Base-by-base conservation (phyloP, 2,113 vertebrate genomes). In the Fregetta grallaria region DNA sequence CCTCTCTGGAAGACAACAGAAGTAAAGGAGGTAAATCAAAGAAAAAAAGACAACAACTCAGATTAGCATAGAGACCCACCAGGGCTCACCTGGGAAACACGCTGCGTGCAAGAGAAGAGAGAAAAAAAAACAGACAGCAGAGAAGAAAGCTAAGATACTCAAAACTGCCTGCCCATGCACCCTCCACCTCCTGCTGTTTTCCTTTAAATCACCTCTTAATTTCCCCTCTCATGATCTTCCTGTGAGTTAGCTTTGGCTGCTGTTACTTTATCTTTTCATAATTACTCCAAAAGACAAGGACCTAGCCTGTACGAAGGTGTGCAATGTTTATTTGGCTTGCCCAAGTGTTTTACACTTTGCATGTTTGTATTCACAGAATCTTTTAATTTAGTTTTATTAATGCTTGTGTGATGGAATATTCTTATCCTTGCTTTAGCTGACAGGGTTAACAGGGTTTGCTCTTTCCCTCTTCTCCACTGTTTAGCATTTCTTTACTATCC, bases 21-120 rank as follows among this genome's bases (percentile, higher is more conserved):
- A 92, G 79, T 50, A 65, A 84, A 94, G 38, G 44, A 94, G 14
- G 13, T 67, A 86, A 95, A 92, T 34, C 13, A 86, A 83, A 95
- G 26, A 56, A 55, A 71, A 71, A 40, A 63, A 75, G 21, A 78
- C 7, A 32, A 76, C 56, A 59, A 68, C 59, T 90, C 27, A 77
- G 86, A 65, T 74, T 36, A 90, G 82, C 72, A 84, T 4, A 73
- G 53, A 85, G 45, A 94, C 78, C 52, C 77, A 82, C 30, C 70
- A 90, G 68, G 74, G 82, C 78, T 96, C 92, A 92, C 81, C 79
- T 70, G 95, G 63, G 90, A 90, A 92, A 93, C 62, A 42, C 23
- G 85, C 77, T 86, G 81, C 22, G 9, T 77, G 74, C 67, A 83
- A 73, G 44, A 80, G 52, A 71, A 75, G 25, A 84, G 50, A 88